Base-by-base conservation (phyloP, 2,888 invertebrate genomes). In the Linnaemya vulpina region DNA sequence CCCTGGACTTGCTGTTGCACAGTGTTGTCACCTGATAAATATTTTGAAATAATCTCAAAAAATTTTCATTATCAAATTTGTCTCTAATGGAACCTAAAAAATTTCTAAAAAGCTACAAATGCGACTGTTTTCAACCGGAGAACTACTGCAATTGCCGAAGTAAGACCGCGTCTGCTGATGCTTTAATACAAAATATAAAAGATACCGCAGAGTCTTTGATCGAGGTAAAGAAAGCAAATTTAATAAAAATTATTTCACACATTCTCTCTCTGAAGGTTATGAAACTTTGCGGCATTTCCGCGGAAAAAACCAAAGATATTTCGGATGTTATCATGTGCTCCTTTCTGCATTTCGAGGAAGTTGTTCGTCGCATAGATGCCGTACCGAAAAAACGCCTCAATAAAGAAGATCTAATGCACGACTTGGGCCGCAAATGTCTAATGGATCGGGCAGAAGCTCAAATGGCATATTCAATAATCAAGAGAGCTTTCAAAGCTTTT, bases 351-450 rank as follows among this genome's bases (percentile, higher is more conserved):
- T 92, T 89, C 25, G 90, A 92, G 40, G 90, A 89, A 40, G 83
- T 91, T 17, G 75, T 89, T 0, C 88, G 88, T 13, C 87, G 86
- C 5, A 88, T 90, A 3, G 68, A 86, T 17, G 17, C 83, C 78
- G 86, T n/a, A 82, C 87, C 1, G 81, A 3, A 84, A 65, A 11
- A 89, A 88, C n/a, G 89, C 87, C n/a, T 91, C 3, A 88, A 88
- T 68, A 91, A 91, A 22, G 91, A 91, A 58, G 90, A 91, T 53
- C 40, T 92, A 63, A 82, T 91, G 55, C 89, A 91, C 84, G 91
- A 91, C 1, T 76, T 91, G 65, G 87, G 89, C 0, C 86, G 90
- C 15, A 92, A 90, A 73, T 91, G 92, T 71, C 3, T 2, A 20
- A 90, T 91, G 91, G 88, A 88, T 65, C 89, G 88, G 3, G 86